Conservation (phyloP, 2,113 vertebrate species). For the Xenus cinereus region DNA sequence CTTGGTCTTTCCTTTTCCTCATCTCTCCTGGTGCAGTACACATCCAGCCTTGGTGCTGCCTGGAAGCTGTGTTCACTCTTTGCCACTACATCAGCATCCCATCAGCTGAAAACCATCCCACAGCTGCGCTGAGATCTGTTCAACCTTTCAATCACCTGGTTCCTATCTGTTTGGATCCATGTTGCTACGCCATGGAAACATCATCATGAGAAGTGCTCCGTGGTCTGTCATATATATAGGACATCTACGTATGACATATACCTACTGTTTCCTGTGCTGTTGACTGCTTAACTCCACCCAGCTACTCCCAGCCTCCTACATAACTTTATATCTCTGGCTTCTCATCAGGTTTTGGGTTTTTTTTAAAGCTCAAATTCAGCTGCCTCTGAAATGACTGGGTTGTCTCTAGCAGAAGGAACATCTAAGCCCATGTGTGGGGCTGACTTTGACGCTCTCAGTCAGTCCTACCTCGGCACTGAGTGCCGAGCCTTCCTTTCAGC, state of each 20-base stretch:
- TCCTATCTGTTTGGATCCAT: not conserved
- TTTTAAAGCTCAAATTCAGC: not conserved
- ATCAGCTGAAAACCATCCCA: not conserved
- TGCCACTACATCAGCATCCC: not conserved
- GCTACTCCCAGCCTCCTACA: not conserved
- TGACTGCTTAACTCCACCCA: not conserved
- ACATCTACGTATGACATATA: not conserved
- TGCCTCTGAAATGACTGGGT: not conserved
- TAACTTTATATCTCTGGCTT: not conserved
- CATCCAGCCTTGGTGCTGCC: not conserved
- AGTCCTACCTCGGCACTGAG: not conserved
- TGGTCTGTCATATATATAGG: not conserved
- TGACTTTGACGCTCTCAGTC: not conserved
- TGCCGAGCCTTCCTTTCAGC: not conserved
- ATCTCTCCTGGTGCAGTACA: fast-evolving
- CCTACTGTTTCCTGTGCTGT: not conserved
- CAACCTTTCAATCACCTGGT: not conserved
- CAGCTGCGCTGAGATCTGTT: not conserved
- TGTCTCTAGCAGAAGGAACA: not conserved
- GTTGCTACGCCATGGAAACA: not conserved
- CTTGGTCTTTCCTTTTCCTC: not conserved
- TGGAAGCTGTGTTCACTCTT: not conserved
- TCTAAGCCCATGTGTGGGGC: fast-evolving
- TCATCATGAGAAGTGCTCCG: not conserved
- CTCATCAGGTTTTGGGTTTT: not conserved